Evolutionary conservation across 2,888 invertebrate species (phyloP).

Genomic region (Erebia aethiops): DNA sequence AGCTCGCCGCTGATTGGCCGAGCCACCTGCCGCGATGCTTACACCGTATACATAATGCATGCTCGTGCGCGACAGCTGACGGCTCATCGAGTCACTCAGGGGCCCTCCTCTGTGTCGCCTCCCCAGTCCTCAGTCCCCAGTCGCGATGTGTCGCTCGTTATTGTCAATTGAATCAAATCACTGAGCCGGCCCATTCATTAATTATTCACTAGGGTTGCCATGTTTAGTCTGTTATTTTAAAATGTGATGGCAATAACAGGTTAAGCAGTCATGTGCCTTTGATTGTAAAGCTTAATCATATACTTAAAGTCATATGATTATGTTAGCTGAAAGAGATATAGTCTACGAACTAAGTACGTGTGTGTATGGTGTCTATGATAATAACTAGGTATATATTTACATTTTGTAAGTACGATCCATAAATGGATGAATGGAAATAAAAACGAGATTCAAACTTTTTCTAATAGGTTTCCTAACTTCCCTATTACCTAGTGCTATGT

Average conservation of each 20-base stretch:
- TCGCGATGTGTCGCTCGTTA: neutral
- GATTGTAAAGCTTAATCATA: neutral
- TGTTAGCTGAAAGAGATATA: too few relatives aligned
- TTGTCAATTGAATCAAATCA: neutral
- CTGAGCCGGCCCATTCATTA: constrained; percentile 1
- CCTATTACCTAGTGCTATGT: too few relatives aligned
- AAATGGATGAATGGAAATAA: too few relatives aligned
- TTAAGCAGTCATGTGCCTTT: neutral
- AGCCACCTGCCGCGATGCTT: constrained; percentile 34
- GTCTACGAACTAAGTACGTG: too few relatives aligned
- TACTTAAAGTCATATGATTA: too few relatives aligned
- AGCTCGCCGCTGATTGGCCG: constrained; percentile 41
- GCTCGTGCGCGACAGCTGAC: neutral
- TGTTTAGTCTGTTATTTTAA: neutral
- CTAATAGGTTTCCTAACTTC: too few relatives aligned
- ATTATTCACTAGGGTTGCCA: constrained; percentile 6
- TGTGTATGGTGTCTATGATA: too few relatives aligned
- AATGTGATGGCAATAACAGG: too few relatives aligned
- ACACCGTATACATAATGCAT: neutral
- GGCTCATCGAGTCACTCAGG: neutral
- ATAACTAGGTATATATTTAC: too few relatives aligned
- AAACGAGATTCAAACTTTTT: too few relatives aligned
- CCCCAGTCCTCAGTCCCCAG: neutral
- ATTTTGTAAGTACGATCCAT: too few relatives aligned
- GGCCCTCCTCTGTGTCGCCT: neutral